Base-by-base conservation (phyloP, 2,113 vertebrate species). In the Embiotoca jacksoni region DNA sequence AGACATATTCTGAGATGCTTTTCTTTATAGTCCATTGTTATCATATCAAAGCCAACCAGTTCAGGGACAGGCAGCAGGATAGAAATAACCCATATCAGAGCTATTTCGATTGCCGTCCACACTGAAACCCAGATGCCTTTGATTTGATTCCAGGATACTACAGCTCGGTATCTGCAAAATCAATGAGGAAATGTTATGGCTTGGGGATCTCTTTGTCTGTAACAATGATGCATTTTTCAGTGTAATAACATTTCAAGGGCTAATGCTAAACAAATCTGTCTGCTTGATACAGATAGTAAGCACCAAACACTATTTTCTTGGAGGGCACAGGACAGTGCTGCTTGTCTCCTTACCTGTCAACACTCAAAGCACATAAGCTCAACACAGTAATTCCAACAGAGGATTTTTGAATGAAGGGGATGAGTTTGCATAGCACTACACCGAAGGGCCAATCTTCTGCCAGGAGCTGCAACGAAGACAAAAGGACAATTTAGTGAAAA, bases 381-480 rank as follows among this genome's bases (percentile, higher is more conserved):
- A 99, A 65, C 81, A 96, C 97, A 0, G 97, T 98, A 88, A 99
- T 97, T 53, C 98, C 97, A 73, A 98, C 96, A 0, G 97, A 97
- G 2, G 95, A 95, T 84, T 99, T 98, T 89, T 98, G 97, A 81
- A 99, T 94, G 91, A 98, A 98, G 53, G 97, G 97, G 33, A 99
- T 94, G 32, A 98, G 91, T 93, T 99, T 99, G 90, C 97, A 98
- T 93, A 98, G 83, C 82, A 92, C 93, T 0, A 93, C 93, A 76
- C 97, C 97, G 7, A 99, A 98, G 0, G 96, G 96, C 97, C 98
- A 99, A 85, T 97, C 96, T 72, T 95, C 93, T n/a, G 96, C 96
- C 30, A 97, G 93, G 0, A 99, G 93, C 97, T 99, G 92, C 60
- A 72, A 76, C 62, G 74, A 92, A 89, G 90, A 33, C 79, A 85